Evolutionary conservation across 1,140 invertebrate species (phyloP), one percentile per base, ranked within the genome.

Genomic region (Pachypsylla venusta): DNA sequence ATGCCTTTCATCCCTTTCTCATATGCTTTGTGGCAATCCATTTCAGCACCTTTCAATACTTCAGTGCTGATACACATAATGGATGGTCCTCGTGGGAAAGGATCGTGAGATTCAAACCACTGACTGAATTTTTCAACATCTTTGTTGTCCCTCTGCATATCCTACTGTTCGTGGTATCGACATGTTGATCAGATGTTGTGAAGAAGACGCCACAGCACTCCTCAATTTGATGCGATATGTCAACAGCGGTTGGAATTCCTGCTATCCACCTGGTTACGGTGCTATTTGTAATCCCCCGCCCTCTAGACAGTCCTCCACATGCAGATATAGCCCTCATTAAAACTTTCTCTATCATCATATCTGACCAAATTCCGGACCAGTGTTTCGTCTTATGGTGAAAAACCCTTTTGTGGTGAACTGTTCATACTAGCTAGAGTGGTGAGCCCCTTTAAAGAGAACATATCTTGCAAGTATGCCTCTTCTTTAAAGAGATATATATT

Each of bases 291-390:
- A 64, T 65, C 63, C 70, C 67, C 67, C 69, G 62, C 5, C 68
- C 67, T 60, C 60, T 65, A 61, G 65, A 53, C 57, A 73, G 35
- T 57, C 67, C 71, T 60, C 71, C 71, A 61, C 63, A 61, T 57
- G 67, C 70, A 60, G 73, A 74, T 65, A 75, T 69, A 35, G 68
- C 62, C 62, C 69, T 65, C 68, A 74, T 75, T 28, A 73, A 60
- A n/a, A 61, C 58, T 60, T 69, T 67, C 59, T 71, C 68, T 28
- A 71, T 71, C 2, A 64, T 65, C 70, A 74, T 70, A 60, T 74
- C 71, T 2, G 65, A 54, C 59, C 67, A 71, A 7, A 67, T 57
- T 20, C 74, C 71, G 55, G 63, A 66, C 67, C 68, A 72, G 57
- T 69, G 72, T 65, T 71, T 71, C 71, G 63, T 63, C 66, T 63